Conservation (phyloP, 2,797 vertebrate genomes). For the Smutsia gigantea region DNA sequence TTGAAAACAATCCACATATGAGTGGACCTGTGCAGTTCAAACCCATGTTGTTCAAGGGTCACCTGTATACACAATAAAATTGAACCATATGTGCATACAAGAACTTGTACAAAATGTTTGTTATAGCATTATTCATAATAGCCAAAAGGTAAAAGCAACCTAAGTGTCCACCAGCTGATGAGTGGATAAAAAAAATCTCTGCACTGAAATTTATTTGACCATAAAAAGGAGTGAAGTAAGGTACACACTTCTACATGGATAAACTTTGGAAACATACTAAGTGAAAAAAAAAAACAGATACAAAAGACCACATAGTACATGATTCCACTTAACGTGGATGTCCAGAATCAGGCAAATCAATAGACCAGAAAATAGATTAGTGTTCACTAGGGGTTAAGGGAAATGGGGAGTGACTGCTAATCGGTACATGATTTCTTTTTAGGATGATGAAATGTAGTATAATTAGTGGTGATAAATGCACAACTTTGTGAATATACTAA, state of each 20-base stretch:
- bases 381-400: background rate
- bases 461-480: background rate
- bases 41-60: too few relatives aligned
- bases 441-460: background rate
- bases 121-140: background rate
- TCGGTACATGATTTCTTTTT: background rate
- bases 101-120: background rate
- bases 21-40: too few relatives aligned
- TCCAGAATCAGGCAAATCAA: background rate
- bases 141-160: background rate
- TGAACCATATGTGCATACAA: background rate
- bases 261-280: slow-evolving; percentile 17
- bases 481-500: background rate
- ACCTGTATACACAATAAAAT: background rate
- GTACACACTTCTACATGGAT: background rate
- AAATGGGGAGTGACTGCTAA: background rate
- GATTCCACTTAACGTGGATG: background rate
- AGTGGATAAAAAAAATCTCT: background rate
- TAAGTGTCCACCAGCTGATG: background rate
- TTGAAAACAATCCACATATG: too few relatives aligned
- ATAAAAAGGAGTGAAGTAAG: background rate
- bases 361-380: background rate
- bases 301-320: background rate
- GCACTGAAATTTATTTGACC: background rate
- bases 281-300: background rate